Conservation (phyloP, 2,888 invertebrate species). For the Synanthedon myopaeformis region DNA sequence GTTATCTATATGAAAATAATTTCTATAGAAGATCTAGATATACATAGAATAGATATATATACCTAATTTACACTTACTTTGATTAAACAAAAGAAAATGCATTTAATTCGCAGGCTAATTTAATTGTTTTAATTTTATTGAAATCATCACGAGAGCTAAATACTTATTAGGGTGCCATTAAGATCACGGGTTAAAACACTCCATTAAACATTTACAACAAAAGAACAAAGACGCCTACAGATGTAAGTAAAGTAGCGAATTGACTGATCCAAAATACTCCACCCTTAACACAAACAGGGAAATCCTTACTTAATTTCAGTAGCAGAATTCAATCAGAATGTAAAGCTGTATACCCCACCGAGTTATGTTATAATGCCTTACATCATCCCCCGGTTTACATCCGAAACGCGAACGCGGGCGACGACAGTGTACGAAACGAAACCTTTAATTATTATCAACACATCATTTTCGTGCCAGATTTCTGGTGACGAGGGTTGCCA, state of each 20-base stretch:
- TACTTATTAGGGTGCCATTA: too few relatives aligned
- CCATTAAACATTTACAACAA: constrained; percentile 15
- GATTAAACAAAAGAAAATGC: too few relatives aligned
- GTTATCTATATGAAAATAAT: too few relatives aligned
- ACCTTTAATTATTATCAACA: constrained; percentile 72
- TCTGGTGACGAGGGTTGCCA: constrained; percentile 48
- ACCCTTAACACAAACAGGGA: constrained; percentile 62
- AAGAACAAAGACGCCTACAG: constrained; percentile 45
- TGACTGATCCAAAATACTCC: constrained; percentile 56
- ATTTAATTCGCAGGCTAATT: too few relatives aligned
- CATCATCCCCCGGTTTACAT: constrained; percentile 52
- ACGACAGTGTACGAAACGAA: constrained; percentile 40
- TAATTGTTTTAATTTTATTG: too few relatives aligned
- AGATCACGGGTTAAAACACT: constrained; percentile 4
- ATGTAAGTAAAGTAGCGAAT: constrained; percentile 42
- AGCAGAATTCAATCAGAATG: constrained; percentile 68
- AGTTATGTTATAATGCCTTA: constrained; percentile 66
- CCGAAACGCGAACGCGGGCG: constrained; percentile 32
- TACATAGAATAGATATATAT: too few relatives aligned
- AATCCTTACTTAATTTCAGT: constrained; percentile 71
- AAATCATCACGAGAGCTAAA: too few relatives aligned
- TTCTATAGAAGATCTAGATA: too few relatives aligned
- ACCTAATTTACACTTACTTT: too few relatives aligned
- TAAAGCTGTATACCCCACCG: constrained; percentile 58
- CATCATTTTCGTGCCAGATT: constrained; percentile 62